Evolutionary conservation across 2,113 vertebrate genomes (phyloP).

Genomic region (Nothobranchius furzeri): DNA sequence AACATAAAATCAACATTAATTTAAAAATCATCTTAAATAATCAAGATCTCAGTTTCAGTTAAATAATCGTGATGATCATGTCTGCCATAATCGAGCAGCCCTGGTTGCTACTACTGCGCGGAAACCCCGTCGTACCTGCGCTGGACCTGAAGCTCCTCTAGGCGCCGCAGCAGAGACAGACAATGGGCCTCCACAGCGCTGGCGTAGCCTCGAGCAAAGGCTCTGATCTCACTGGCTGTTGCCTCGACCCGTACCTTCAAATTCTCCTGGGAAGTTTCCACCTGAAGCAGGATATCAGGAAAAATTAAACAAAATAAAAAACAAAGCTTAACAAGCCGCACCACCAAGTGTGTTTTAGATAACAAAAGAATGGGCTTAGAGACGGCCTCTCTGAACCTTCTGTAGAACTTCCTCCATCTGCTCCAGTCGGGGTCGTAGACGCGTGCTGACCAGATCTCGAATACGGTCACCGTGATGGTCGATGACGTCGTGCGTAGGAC

Average conservation of each 20-base stretch:
- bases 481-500: constrained; percentile 74
- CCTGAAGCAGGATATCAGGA: constrained; percentile 29
- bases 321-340: too few species aligned
- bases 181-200: constrained; percentile 84
- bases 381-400: constrained; percentile 47
- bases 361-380: background rate
- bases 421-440: constrained; percentile 77
- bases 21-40: too few species aligned
- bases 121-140: constrained; percentile 56
- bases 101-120: too few species aligned
- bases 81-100: too few species aligned
- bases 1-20: too few species aligned
- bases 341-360: too few species aligned
- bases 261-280: constrained; percentile 67
- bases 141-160: constrained; percentile 83
- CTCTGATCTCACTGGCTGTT: constrained; percentile 76
- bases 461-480: constrained; percentile 81
- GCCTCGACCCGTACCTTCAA: constrained; percentile 67
- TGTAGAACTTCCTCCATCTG: constrained; percentile 77
- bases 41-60: too few species aligned
- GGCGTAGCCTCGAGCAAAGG: constrained; percentile 82
- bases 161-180: constrained; percentile 80
- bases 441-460: constrained; percentile 75
- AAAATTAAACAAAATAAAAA: too few species aligned
- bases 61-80: too few species aligned